phyloP scores from a whole-genome alignment of 2,113 vertebrate genomes.

The Mystacornis crossleyi region DNA sequence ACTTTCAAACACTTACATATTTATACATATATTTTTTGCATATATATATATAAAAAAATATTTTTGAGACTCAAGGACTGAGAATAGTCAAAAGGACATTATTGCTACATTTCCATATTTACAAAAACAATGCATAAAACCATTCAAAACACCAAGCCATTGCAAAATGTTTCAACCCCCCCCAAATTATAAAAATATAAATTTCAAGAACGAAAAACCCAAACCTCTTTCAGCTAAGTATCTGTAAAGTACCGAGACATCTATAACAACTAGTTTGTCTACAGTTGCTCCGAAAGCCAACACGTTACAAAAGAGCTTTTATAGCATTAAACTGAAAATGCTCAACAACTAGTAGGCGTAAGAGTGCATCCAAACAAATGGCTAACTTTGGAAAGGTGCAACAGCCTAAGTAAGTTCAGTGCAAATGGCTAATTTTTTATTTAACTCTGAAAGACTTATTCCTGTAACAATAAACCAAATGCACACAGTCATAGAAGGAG shows the following conservation, averaged over 20 bases:
- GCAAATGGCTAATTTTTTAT: slow-evolving; percentile 67
- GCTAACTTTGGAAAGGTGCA: slow-evolving; percentile 77
- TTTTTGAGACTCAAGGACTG: slow-evolving; percentile 75
- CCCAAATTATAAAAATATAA: slow-evolving; percentile 86
- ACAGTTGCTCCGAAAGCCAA: slow-evolving; percentile 61
- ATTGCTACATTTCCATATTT: slow-evolving; percentile 85
- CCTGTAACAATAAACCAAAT: slow-evolving; percentile 35
- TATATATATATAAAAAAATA: slow-evolving; percentile 85
- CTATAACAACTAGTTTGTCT: slow-evolving; percentile 58
- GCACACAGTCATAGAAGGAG: not conserved
- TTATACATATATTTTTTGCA: slow-evolving; percentile 82
- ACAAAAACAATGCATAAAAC: slow-evolving; percentile 76
- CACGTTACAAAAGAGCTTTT: slow-evolving; percentile 40
- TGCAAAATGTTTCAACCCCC: slow-evolving; percentile 66
- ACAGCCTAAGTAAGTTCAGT: slow-evolving; percentile 72
- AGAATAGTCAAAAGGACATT: slow-evolving; percentile 81
- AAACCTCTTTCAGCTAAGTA: slow-evolving; percentile 70
- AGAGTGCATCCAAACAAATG: slow-evolving; percentile 60
- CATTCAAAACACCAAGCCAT: slow-evolving; percentile 79
- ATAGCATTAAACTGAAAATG: slow-evolving; percentile 51
- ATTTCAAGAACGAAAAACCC: slow-evolving; percentile 75
- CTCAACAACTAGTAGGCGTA: slow-evolving; percentile 38
- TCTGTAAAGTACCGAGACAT: slow-evolving; percentile 77
- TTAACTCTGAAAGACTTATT: slow-evolving; percentile 11
- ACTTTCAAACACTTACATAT: slow-evolving; percentile 76